A percentile compares a stretch with the other conserved stretches of the same genome.
Conservation (phyloP, 2,113 vertebrate genomes). For the Promerops cafer region DNA sequence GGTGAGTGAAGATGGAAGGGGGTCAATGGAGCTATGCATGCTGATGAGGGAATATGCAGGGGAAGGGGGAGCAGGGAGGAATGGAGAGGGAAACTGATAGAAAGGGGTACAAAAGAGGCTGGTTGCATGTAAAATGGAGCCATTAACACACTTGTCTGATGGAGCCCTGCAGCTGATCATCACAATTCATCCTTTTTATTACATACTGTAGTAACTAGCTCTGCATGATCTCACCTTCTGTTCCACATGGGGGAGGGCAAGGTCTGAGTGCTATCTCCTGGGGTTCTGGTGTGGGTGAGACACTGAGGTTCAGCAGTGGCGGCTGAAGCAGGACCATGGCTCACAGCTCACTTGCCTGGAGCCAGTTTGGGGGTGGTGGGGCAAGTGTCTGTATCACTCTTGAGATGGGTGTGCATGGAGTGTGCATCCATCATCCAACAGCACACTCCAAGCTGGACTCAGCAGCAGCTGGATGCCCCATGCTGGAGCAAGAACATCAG, state of each 20-base stretch:
- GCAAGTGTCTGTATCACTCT: background rate
- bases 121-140: background rate
- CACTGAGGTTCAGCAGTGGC: background rate
- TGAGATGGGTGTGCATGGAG: accelerated
- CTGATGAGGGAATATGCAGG: background rate
- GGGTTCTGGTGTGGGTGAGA: background rate
- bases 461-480: accelerated
- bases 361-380: accelerated
- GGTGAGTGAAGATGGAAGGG: background rate
- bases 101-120: background rate
- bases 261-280: background rate
- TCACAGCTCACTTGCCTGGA: background rate
- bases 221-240: background rate
- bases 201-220: background rate
- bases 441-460: background rate
- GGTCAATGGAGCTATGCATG: accelerated
- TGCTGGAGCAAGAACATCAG: background rate
- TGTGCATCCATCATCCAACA: background rate
- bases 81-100: background rate
- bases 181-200: background rate
- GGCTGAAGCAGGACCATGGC: background rate
- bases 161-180: background rate
- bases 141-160: background rate
- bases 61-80: background rate
- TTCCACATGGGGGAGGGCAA: background rate